A percentile compares a stretch with the other conserved stretches of the same genome.
phyloP scores from a whole-genome alignment of 1,140 invertebrate genomes.

The Papilio aristodemus region DNA sequence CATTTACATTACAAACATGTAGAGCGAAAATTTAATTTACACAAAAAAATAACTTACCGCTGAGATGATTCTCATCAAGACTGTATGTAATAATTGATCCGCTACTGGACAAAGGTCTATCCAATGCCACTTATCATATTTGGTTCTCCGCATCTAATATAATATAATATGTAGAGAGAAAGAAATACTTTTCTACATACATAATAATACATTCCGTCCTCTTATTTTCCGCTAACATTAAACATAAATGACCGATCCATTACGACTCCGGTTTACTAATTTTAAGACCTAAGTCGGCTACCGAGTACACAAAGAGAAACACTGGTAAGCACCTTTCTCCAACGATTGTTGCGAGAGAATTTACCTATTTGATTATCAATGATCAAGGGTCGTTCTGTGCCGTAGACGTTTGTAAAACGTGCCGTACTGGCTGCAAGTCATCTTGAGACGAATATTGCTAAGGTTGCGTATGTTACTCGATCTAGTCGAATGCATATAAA shows the following conservation, averaged over 20 bases:
- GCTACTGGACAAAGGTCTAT: background rate
- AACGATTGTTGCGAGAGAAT: background rate
- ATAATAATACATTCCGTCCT: too few species aligned
- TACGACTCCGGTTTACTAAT: too few species aligned
- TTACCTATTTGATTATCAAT: too few species aligned
- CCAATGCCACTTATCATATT: too few species aligned
- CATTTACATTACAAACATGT: background rate
- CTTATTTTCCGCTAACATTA: background rate
- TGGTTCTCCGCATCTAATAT: too few species aligned
- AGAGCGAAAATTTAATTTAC: background rate
- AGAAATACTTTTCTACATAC: background rate
- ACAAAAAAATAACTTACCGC: background rate
- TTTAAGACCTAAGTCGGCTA: background rate
- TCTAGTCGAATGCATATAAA: too few species aligned
- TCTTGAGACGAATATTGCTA: too few species aligned
- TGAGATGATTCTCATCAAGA: background rate
- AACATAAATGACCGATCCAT: background rate
- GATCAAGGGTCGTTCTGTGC: too few species aligned
- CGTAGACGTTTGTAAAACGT: too few species aligned
- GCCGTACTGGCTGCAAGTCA: too few species aligned
- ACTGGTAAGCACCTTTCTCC: background rate
- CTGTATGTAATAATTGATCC: background rate
- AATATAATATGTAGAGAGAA: background rate
- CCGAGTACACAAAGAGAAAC: background rate
- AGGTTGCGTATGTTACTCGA: too few species aligned